These are phyloP conservation scores for Nothobranchius furzeri DNA, from an alignment of 2,113 vertebrate species.

Conservation along the genomic window DNA sequence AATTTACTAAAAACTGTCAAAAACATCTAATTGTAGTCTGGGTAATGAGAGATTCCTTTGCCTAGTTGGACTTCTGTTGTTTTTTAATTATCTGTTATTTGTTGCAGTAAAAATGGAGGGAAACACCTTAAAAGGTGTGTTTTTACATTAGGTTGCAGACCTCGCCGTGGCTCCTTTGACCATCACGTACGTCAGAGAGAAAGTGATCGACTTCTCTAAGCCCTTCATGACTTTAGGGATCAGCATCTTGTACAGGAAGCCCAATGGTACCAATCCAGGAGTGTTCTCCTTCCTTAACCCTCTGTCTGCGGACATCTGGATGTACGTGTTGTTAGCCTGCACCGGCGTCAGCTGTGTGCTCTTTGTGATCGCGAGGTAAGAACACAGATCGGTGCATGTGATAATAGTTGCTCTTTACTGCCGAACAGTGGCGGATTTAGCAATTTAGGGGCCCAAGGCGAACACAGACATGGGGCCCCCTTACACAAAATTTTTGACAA, in stretches of 20 bases:
- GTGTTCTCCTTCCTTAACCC: constrained; percentile 98
- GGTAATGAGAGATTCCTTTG: neutral
- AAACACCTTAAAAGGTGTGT: no score
- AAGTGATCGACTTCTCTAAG: constrained; percentile 97
- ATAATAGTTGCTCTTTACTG: neutral
- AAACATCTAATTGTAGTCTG: neutral
- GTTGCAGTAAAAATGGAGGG: no score
- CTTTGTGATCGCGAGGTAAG: constrained; percentile 97
- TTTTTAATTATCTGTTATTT: no score
- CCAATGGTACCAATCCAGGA: constrained; percentile 95
- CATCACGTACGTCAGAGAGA: constrained; percentile 97
- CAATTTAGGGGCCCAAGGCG: no score
- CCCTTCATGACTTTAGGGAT: constrained; percentile 99
- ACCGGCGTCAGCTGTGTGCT: constrained; percentile 97
- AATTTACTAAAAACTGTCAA: neutral
- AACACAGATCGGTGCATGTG: neutral
- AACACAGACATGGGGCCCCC: no score
- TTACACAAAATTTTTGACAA: no score
- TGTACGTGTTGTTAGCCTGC: constrained; percentile 97
- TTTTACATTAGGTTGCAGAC: constrained; percentile 86
- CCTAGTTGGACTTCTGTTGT: no score
- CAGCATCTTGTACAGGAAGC: constrained; percentile 96
- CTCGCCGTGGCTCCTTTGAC: constrained; percentile 95
- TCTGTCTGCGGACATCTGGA: constrained; percentile 97
- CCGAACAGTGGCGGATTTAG: no score